Percentiles rank a stretch among this genome's conserved stretches.
Conservation (phyloP, 2,888 invertebrate genomes). For the Globia sparganii region DNA sequence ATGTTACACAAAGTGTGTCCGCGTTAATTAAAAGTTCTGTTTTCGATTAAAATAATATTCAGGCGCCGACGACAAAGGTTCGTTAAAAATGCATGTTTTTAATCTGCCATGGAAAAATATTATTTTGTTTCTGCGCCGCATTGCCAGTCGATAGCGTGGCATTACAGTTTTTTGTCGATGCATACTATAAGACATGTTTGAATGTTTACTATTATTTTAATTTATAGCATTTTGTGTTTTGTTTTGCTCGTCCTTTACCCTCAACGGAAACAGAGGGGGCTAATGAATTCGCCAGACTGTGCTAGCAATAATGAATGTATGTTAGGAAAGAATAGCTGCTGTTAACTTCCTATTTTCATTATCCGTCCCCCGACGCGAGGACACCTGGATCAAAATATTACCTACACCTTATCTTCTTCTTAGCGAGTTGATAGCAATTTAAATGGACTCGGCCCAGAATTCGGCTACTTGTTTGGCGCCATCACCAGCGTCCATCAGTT, state of each 20-base stretch:
- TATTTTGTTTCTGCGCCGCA: conserved; percentile 52
- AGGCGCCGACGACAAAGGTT: conserved; percentile 47
- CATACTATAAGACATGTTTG: conserved; percentile 24
- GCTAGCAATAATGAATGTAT: background rate
- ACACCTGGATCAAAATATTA: background rate
- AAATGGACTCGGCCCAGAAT: no score
- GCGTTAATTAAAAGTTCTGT: conserved; percentile 64
- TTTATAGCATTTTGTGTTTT: background rate
- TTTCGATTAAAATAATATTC: conserved; percentile 63
- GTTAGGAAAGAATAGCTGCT: background rate
- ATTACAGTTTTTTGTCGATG: conserved; percentile 44
- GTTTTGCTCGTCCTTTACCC: background rate
- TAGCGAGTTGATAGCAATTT: no score
- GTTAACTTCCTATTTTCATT: background rate
- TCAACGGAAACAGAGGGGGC: background rate
- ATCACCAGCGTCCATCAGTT: no score
- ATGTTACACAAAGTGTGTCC: conserved; percentile 47
- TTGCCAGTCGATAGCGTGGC: conserved; percentile 36
- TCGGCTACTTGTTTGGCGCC: no score
- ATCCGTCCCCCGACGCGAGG: background rate
- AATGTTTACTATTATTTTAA: conserved; percentile 16
- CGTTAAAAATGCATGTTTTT: conserved; percentile 69
- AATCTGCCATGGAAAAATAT: conserved; percentile 62
- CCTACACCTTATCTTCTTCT: no score
- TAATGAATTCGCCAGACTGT: background rate